Evolutionary conservation across 2,113 vertebrate genomes (phyloP), one percentile per base, ranked within the genome.

Genomic region (Tupaia chinensis): DNA sequence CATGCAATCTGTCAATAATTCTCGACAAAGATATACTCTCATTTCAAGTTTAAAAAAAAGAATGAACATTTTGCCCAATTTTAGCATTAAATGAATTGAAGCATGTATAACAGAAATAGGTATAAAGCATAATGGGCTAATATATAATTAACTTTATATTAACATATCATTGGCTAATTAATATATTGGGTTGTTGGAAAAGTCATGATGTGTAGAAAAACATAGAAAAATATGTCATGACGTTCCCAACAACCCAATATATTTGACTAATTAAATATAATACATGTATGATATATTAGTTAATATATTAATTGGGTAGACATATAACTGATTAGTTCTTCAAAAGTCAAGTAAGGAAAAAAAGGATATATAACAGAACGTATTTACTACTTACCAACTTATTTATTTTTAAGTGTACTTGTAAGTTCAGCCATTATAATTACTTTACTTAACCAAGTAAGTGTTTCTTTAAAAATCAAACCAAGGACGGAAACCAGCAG

Each of bases 311-410:
- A 44, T 44, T 44, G 10, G 54, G 7, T 56, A 69, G n/a, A 32
- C 65, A 29, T 72, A 12, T 61, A 32, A 56, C 32, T 88, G 13
- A 68, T 34, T 78, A 66, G 32, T 81, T 85, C 9, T 96, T 91
- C 65, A 73, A 44, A 93, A 95, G 72, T 70, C 68, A 61, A 83
- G 74, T 27, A 69, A 63, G 54, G 60, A 34, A 81, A 90, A 73
- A 72, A 63, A 80, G 7, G 14, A 65, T 73, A 85, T 34, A 22
- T 4, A 81, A 14, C 34, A 58, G 63, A 91, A 77, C 9, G 3
- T n/a, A 77, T 65, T 95, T 69, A 12, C 32, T 69, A 12, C 32
- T 76, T 74, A 17, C 25, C 15, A 14, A 69, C 7, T 73, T 9
- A 44, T 77, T 76, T 8, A 70, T 81, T 63, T 76, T 66, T 70